Evolutionary conservation across 2,888 invertebrate species (phyloP), one percentile per base, ranked within the genome.

Genomic region (Mactromeris polynyma): DNA sequence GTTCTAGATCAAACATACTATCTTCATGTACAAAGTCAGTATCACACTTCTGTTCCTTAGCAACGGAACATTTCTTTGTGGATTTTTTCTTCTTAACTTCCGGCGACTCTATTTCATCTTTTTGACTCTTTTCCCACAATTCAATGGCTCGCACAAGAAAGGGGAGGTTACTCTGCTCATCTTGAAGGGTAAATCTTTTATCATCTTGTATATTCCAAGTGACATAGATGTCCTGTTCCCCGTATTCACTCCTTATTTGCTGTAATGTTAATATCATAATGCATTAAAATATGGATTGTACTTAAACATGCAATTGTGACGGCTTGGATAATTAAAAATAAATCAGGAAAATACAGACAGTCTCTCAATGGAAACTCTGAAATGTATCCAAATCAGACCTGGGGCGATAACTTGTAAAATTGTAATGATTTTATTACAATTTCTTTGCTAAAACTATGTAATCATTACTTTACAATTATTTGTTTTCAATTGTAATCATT

Each of bases 101-200:
- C 11, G 79, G 79, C 19, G 46, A 38, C n/a, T 19, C 17, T 46
- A 9, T 51, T 19, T 21, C 73, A 40, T 84, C 64, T 31, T 79
- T 83, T n/a, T 91, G 79, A 54, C 87, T 58, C 17, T 73, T 82
- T 51, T 93, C 91, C 94, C 94, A 94, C 14, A 92, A 85, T 85
- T 91, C 88, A 81, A 94, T 58, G 54, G 94, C 93, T 42, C 85
- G 83, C 11, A 90, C 89, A 42, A 94, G 90, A 33, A 81, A 90
- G 31, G 86, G 83, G 33, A 91, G 79, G 58, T 92, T 87, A 31
- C 85, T n/a, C 40, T 86, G 84, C 26, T 91, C 91, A 73, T 88
- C 73, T 77, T 88, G 86, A 21, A 91, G 42, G 7, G 91, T 89
- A 31, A 81, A 89, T 58, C 79, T 21, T n/a, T 51, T 31, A 36